Evolutionary conservation across 1,140 invertebrate species (phyloP), one percentile per base, ranked within the genome.

Genomic region (Sycophila sp.): DNA sequence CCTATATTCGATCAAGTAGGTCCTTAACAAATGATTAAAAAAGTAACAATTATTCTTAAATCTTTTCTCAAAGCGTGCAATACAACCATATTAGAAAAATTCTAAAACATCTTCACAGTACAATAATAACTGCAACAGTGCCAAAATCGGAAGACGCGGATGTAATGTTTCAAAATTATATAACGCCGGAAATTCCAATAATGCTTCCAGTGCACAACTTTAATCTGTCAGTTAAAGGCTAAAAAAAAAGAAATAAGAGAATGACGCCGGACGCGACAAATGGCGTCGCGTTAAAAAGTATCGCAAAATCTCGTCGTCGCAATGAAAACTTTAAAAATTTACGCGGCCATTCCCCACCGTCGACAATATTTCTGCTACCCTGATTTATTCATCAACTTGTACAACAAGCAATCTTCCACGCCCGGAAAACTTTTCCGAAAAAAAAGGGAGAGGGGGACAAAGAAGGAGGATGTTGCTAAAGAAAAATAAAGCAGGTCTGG

Each of bases 361-460:
- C 58, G 58, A 42, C 38, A 3, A 28, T 55, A 55, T 60, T 30
- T 60, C 40, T 60, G 36, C 13, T 26, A 32, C 22, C n/a, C 15
- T 63, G 34, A 56, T 56, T 71, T 63, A 71, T 71, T 56, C 32
- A 71, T 56, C 36, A 63, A 63, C 32, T 53, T 58, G 51, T 40
- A 45, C 24, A 56, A 56, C 34, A 45, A 56, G n/a, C 36, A 30
- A 45, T 45, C 24, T 36, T 2, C 2, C 15, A 13, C 22, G 8
- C 8, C n/a, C 17, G 4, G 28, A 47, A 65, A 47, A 65, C 17
- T 65, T 55, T 8, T 19, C 17, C 4, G 55, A 17, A 66, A 19
- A 55, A 15, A 55, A 32, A n/a, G 15, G 38, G 19, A 24, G 42
- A 6, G 2, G 1, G 19, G 1, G 19, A 17, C 17, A 24, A 8